phyloP scores from a whole-genome alignment of 2,113 vertebrate genomes.

The Machaerirhynchus nigripectus region DNA sequence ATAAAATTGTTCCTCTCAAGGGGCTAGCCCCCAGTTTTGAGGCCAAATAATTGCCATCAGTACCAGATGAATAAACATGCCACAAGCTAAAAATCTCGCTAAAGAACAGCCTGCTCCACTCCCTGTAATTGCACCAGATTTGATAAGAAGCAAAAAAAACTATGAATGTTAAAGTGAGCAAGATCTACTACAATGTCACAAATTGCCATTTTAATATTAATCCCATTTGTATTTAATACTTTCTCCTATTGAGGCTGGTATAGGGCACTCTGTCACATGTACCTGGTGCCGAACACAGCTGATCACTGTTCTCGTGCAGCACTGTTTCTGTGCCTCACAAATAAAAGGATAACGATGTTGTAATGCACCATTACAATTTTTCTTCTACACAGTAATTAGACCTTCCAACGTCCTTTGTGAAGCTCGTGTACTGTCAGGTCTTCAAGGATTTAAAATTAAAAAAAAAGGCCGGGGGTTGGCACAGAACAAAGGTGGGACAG shows the following conservation, averaged over 20 bases:
- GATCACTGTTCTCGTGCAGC: not conserved
- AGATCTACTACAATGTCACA: not conserved
- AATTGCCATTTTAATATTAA: not conserved
- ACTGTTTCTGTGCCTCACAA: not conserved
- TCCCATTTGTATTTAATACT: not conserved
- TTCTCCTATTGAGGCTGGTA: not conserved
- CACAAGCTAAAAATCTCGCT: not conserved
- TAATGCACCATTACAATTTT: not conserved
- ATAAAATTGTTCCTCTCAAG: not conserved
- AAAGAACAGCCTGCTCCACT: not conserved
- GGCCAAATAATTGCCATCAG: not conserved
- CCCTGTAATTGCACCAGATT: not conserved
- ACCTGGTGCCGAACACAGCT: not conserved
- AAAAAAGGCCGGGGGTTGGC: accelerated
- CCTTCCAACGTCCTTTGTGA: not conserved
- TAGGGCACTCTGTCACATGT: not conserved
- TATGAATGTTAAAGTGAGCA: not conserved
- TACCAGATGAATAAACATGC: not conserved
- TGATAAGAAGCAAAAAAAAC: not conserved
- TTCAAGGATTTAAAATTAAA: not conserved
- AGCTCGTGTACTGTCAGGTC: not conserved
- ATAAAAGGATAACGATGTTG: not conserved
- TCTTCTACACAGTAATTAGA: not conserved
- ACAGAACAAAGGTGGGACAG: not conserved
- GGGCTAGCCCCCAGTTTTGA: not conserved